Conservation (phyloP, 2,888 invertebrate genomes). For the Andrena chrysosceles region DNA sequence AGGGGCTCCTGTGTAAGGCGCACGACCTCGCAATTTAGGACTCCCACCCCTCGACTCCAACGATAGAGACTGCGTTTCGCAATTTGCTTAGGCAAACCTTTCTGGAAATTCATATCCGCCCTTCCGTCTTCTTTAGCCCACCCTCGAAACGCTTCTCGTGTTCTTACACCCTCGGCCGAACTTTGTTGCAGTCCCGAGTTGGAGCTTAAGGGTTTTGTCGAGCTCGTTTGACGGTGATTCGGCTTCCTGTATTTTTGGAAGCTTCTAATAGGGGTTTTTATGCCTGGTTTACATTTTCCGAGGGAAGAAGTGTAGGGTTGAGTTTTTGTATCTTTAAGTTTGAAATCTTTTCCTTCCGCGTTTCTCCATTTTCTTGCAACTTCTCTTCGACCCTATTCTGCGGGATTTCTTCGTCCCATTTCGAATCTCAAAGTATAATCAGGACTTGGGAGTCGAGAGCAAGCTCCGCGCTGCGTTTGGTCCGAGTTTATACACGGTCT, state of each 20-base stretch:
- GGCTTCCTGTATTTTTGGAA: no score
- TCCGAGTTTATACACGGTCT: no score
- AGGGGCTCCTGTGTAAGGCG: slow-evolving; percentile 33
- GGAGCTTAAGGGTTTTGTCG: background rate
- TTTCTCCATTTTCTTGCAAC: background rate
- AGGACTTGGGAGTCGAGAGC: slow-evolving; percentile 1
- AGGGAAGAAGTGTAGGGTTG: no score
- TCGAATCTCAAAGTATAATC: slow-evolving; percentile 9
- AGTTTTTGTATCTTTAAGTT: background rate
- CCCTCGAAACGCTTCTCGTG: slow-evolving; percentile 20
- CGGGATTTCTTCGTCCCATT: background rate
- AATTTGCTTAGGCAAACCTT: slow-evolving; percentile 81
- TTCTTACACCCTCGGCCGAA: background rate
- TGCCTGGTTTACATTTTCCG: no score
- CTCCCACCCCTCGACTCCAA: background rate
- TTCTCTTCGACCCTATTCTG: background rate
- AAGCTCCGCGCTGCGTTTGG: no score
- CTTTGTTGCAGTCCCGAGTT: background rate
- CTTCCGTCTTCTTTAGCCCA: slow-evolving; percentile 21
- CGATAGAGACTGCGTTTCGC: slow-evolving; percentile 68
- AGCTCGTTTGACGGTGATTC: background rate
- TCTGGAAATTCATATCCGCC: slow-evolving; percentile 78
- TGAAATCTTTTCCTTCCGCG: background rate
- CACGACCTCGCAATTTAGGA: slow-evolving; percentile 50
- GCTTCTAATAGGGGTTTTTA: no score